Evolutionary conservation across 2,888 invertebrate genomes (phyloP).

Genomic region (Hymenopus coronatus): DNA sequence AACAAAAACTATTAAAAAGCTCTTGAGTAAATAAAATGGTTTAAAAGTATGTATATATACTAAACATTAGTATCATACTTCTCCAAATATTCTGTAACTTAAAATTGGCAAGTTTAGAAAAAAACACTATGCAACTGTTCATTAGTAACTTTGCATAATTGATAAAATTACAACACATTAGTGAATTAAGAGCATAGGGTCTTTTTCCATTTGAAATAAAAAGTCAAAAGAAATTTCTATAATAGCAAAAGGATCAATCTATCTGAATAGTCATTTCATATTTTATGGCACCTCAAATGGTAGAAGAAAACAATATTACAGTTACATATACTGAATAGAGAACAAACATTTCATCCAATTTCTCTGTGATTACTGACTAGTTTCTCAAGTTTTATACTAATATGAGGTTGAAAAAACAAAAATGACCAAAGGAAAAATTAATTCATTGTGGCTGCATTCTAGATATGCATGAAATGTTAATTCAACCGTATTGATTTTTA

Average conservation of each 20-base stretch:
- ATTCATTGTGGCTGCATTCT: background rate
- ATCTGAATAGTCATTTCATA: background rate
- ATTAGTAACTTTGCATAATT: no score
- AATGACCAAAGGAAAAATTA: background rate
- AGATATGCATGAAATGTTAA: background rate
- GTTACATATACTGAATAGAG: background rate
- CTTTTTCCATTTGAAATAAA: no score
- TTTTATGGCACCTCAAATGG: background rate
- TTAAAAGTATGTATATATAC: no score
- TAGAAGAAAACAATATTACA: background rate
- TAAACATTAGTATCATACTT: no score
- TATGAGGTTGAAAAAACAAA: background rate
- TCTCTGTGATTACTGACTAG: background rate
- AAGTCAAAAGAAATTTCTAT: no score
- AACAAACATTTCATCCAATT: background rate
- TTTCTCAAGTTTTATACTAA: background rate
- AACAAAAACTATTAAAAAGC: no score
- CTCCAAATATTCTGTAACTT: no score
- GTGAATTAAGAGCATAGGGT: no score
- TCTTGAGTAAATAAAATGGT: no score
- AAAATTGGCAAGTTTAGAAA: no score
- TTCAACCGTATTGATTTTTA: background rate
- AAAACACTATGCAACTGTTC: no score
- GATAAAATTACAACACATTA: no score
- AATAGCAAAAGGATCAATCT: background rate